Evolutionary conservation across 2,113 vertebrate genomes (phyloP).

Genomic region (Struthidea cinerea): DNA sequence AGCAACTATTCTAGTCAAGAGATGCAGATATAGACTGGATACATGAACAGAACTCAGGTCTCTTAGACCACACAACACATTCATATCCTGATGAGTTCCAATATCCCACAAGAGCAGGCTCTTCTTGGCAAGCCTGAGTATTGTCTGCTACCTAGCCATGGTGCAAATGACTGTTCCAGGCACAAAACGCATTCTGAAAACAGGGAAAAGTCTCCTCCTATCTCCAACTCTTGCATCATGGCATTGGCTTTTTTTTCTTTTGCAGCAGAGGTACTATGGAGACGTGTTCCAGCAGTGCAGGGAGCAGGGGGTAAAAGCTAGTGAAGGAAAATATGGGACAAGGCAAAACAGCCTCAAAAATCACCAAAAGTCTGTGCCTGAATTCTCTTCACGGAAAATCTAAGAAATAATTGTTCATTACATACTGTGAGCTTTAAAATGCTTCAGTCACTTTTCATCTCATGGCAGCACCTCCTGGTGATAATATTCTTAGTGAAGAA

Average conservation of each 20-base stretch:
- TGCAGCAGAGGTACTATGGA: not conserved
- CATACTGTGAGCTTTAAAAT: not conserved
- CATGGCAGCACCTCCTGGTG: not conserved
- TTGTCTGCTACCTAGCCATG: not conserved
- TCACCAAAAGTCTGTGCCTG: not conserved
- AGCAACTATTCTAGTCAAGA: not conserved
- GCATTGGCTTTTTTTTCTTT: fast-evolving
- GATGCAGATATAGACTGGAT: not conserved
- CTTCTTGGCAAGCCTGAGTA: not conserved
- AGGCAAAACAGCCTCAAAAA: not conserved
- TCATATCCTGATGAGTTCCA: not conserved
- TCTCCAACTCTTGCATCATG: not conserved
- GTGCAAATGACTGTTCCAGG: not conserved
- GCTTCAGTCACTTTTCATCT: not conserved
- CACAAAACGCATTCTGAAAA: not conserved
- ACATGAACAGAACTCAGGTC: not conserved
- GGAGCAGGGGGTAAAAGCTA: not conserved
- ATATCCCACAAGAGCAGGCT: not conserved
- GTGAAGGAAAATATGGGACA: not conserved
- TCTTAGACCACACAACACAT: not conserved
- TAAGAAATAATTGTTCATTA: not conserved
- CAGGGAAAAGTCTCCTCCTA: fast-evolving
- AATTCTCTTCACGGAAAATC: not conserved
- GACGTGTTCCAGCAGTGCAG: not conserved
- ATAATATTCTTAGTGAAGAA: not conserved